phyloP scores from a whole-genome alignment of 2,113 vertebrate species.

The Solea senegalensis region DNA sequence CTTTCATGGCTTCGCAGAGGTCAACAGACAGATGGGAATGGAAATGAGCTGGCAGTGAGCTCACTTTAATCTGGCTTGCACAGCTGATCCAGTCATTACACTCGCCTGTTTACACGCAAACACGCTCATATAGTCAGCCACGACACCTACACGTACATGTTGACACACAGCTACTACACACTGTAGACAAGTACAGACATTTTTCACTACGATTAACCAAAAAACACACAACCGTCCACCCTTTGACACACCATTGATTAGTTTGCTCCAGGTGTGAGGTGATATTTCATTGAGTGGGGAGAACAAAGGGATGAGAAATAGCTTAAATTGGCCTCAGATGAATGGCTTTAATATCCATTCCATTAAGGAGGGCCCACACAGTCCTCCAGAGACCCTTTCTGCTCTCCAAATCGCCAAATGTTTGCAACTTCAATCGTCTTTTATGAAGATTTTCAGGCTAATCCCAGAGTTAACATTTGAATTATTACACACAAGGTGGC shows the following conservation, averaged over 20 bases:
- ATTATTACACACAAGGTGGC: conserved; percentile 48
- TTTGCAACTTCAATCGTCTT: conserved; percentile 59
- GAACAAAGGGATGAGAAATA: conserved; percentile 74
- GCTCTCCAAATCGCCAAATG: conserved; percentile 62
- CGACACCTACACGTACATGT: conserved; percentile 23
- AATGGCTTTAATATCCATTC: conserved; percentile 74
- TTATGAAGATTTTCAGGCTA: conserved; percentile 57
- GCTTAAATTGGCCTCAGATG: conserved; percentile 75
- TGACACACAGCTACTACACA: conserved; percentile 2
- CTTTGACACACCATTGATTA: conserved; percentile 55
- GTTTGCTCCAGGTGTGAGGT: conserved; percentile 65
- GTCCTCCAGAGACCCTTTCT: conserved; percentile 54
- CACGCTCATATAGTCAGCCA: conserved; percentile 27
- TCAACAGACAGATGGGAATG: conserved; percentile 85
- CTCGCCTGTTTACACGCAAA: conserved; percentile 72
- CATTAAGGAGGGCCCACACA: conserved; percentile 60
- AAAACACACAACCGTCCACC: conserved; percentile 38
- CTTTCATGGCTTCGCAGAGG: conserved; percentile 72
- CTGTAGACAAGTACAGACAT: neutral
- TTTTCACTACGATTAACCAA: conserved; percentile 15
- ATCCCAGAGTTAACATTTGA: conserved; percentile 58
- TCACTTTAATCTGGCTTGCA: conserved; percentile 79
- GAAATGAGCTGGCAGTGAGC: conserved; percentile 77
- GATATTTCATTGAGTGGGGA: conserved; percentile 69
- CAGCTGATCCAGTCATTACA: conserved; percentile 79